Evolutionary conservation across 1,140 invertebrate species (phyloP), one percentile per base, ranked within the genome.

Genomic region (Adelges cooleyi): DNA sequence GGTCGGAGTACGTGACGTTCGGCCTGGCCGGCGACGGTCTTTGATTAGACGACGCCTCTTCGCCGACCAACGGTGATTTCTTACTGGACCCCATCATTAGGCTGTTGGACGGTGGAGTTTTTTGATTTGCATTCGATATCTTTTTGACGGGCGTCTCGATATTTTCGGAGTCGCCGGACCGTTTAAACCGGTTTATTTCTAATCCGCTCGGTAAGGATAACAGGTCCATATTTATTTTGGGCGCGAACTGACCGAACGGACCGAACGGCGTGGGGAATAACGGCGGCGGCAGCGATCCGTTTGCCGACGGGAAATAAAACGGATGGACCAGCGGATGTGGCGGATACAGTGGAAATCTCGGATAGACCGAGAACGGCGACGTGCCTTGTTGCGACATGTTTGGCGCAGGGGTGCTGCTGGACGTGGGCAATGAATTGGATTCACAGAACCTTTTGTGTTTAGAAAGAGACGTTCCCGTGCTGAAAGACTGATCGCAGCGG

Each of bases 401-500:
- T 17, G 68, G 40, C 10, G 56, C 27, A 3, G 46, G 29, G 10
- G 66, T 46, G 18, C 59, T 48, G n/a, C 50, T 66, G 27, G 70
- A 65, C 1, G 65, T 66, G 15, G 69, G 70, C 71, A 72, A 73
- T 48, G 66, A 73, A 1, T 83, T 82, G 0, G 85, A 82, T 71
- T 90, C 88, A 73, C 88, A 91, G 72, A 89, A 90, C 68, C 87
- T 78, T 75, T 89, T 89, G 75, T 92, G 87, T 73, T 91, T 90
- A 25, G 87, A 82, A 52, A 87, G 77, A 33, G 86, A 92, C 1
- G 91, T 91, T 11, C 86, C 82, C 0, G 92, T 93, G 36, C 84
- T 87, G 77, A 96, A 97, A 17, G 87, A 85, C 72, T 95, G 89
- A 9, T 86, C 84, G 74, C 94, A 98, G 80, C 94, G 93, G 69